Percentiles rank a stretch among this genome's conserved stretches.
phyloP scores from a whole-genome alignment of 2,113 vertebrate species.

The Trichechus manatus region DNA sequence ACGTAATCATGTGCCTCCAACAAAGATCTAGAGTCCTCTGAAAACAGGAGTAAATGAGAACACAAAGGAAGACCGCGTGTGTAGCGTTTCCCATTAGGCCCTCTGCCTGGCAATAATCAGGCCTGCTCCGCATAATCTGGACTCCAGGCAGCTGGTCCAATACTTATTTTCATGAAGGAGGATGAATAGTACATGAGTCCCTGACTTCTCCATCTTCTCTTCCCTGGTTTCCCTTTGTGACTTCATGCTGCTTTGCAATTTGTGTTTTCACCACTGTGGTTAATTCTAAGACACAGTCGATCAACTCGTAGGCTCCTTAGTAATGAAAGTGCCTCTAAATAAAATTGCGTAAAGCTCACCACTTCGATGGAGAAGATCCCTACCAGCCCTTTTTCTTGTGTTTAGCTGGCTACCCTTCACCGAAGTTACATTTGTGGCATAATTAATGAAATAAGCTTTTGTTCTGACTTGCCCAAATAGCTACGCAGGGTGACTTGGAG shows the following conservation, averaged over 20 bases:
- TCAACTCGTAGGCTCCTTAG: conserved; percentile 76
- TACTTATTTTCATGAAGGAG: conserved; percentile 48
- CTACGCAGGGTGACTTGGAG: conserved; percentile 35
- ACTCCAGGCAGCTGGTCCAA: neutral
- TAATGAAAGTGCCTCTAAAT: conserved; percentile 73
- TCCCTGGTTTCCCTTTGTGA: conserved; percentile 71
- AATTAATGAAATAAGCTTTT: conserved; percentile 77
- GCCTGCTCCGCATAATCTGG: neutral
- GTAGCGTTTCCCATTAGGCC: neutral
- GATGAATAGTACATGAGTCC: conserved; percentile 16
- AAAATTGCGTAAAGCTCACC: conserved; percentile 64
- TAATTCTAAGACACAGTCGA: conserved; percentile 83
- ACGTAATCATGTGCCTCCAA: neutral
- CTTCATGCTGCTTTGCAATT: conserved; percentile 83
- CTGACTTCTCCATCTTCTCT: conserved; percentile 40
- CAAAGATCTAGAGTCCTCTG: conserved; percentile 6
- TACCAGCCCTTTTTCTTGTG: conserved; percentile 50
- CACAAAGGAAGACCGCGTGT: neutral
- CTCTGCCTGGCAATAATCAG: conserved; percentile 31
- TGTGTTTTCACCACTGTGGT: conserved; percentile 78
- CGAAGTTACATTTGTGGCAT: conserved; percentile 69
- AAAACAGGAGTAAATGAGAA: conserved; percentile 38
- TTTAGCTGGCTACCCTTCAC: conserved; percentile 67
- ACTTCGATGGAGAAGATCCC: conserved; percentile 61
- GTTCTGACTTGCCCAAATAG: conserved; percentile 58